Evolutionary conservation across 2,888 invertebrate genomes (phyloP), one percentile per base, ranked within the genome.

Genomic region (Cryptus armator): DNA sequence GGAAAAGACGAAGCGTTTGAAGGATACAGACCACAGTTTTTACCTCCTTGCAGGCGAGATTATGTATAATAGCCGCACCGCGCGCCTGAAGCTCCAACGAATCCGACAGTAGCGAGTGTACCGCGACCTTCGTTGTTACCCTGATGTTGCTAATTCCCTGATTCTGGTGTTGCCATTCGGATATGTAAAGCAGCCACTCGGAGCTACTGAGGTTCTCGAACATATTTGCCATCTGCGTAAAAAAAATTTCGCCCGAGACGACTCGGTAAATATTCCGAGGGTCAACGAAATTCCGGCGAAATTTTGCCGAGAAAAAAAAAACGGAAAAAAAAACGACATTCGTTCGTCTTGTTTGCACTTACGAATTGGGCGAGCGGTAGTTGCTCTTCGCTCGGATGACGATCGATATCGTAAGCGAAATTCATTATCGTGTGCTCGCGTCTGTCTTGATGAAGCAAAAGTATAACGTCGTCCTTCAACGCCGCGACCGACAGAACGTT

Each of bases 11-110:
- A 81, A 83, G 82, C 82, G 51, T 75, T 76, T 62, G 70, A 79
- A 82, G 86, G 96, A 96, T 97, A 97, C 98, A 95, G 96, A 98
- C 98, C 97, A 98, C 98, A 94, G 98, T 97, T 96, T 98, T 98
- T 95, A 98, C 98, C 97, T 98, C 98, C 97, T 98, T 98, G 95
- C 97, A 97, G 93, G 98, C 98, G 91, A 98, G 95, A 94, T 98
- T 98, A 95, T 98, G 97, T 90, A 98, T 96, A 87, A 98, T 97
- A 89, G 98, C 98, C 1, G 97, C 96, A 86, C 98, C 98, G 87
- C 96, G 95, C 88, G 97, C 97, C 92, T 97, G 97, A 89, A 98
- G 94, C 87, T 95, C 95, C 16, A 95, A 94, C 81, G 96, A 96
- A 84, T 97, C 96, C 24, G 97, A 96, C 53, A 98, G 95, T 88